phyloP scores from a whole-genome alignment of 2,888 invertebrate species.

The Machimus atricapillus region DNA sequence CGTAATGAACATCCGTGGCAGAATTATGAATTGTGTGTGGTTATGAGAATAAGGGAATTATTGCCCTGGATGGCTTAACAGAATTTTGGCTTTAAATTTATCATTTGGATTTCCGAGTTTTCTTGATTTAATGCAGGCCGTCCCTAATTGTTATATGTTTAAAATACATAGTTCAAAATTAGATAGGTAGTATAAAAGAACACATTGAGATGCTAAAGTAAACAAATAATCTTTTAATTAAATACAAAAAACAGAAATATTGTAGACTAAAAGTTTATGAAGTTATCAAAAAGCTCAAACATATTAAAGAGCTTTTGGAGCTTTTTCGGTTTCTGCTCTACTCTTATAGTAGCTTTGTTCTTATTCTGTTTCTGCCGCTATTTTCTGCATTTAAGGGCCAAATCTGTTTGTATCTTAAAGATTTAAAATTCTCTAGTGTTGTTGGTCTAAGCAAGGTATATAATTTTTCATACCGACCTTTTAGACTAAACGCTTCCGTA shows the following conservation, averaged over 20 bases:
- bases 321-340: not conserved
- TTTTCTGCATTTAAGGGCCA: not conserved
- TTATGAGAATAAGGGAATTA: not conserved
- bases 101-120: not conserved
- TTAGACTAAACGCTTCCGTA: not conserved
- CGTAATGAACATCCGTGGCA: not conserved
- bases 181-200: too few species aligned
- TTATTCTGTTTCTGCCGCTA: not conserved
- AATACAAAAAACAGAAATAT: too few species aligned
- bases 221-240: too few species aligned
- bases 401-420: too few species aligned
- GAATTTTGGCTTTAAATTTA: not conserved
- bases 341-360: not conserved
- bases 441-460: too few species aligned
- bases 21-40: not conserved
- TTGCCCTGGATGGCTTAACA: not conserved
- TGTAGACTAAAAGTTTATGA: not conserved
- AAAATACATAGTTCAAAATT: too few species aligned
- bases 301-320: not conserved
- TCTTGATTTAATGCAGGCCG: too few species aligned
- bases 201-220: too few species aligned
- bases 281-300: not conserved
- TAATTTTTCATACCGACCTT: not conserved
- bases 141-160: too few species aligned
- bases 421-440: too few species aligned